Evolutionary conservation across 53 echinoderm and acorn worm genomes (phyloP).

Genomic region (Temnopleurus reevesii): DNA sequence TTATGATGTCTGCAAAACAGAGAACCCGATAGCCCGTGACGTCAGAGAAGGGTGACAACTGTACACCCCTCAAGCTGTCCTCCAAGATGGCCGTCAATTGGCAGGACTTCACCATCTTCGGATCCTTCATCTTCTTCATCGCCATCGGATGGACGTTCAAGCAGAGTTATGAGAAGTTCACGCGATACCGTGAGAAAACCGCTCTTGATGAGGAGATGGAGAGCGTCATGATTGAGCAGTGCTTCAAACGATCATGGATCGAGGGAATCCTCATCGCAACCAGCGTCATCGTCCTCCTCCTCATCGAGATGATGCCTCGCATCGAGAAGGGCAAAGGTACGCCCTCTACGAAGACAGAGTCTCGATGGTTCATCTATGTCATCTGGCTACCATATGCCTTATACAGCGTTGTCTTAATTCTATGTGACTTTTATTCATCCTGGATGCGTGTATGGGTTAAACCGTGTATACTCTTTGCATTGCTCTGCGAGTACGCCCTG

Average conservation of each 20-base stretch:
- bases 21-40: neutral
- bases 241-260: constrained; percentile 67
- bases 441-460: constrained; percentile 43
- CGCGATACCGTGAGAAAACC: constrained; percentile 55
- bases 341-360: constrained; percentile 36
- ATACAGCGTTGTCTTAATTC: constrained; percentile 62
- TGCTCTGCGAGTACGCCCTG: constrained; percentile 77
- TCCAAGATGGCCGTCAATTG: constrained; percentile 65
- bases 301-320: constrained; percentile 60
- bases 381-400: constrained; percentile 64
- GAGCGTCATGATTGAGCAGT: constrained; percentile 68
- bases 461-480: constrained; percentile 74
- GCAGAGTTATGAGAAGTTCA: constrained; percentile 71
- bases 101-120: constrained; percentile 84
- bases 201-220: constrained; percentile 56
- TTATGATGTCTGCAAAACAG: neutral
- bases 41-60: neutral
- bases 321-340: constrained; percentile 47
- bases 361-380: constrained; percentile 53
- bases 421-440: constrained; percentile 50
- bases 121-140: constrained; percentile 80
- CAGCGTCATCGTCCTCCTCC: constrained; percentile 66
- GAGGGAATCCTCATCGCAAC: constrained; percentile 67
- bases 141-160: constrained; percentile 86
- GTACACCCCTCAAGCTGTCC: neutral